Conservation (phyloP, 2,888 invertebrate species). For the Ellobium chinense region DNA sequence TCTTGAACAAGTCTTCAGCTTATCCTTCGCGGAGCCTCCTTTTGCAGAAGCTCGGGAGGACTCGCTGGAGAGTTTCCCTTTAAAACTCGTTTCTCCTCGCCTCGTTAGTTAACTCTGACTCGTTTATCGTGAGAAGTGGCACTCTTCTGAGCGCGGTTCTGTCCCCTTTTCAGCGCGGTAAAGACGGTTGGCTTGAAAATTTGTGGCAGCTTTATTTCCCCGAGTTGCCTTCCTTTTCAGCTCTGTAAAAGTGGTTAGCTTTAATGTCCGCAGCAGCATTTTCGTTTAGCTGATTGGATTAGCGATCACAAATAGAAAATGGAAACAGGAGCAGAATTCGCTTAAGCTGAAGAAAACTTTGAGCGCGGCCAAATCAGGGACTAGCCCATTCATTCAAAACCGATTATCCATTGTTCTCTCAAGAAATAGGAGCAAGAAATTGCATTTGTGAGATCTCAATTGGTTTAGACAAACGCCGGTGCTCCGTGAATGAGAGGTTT, state of each 20-base stretch:
- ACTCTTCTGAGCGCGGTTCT: neutral
- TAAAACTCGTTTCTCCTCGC: neutral
- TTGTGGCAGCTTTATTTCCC: neutral
- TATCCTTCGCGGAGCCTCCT: no score
- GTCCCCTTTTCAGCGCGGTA: neutral
- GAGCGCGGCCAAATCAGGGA: neutral
- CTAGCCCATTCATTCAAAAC: slow-evolving; percentile 4
- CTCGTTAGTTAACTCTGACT: neutral
- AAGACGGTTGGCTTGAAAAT: neutral
- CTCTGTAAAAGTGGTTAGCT: neutral
- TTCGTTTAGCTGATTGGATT: slow-evolving; percentile 36
- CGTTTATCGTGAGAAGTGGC: neutral
- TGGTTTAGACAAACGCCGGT: slow-evolving; percentile 18
- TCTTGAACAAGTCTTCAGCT: no score
- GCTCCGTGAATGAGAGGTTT: neutral
- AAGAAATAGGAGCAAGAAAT: neutral
- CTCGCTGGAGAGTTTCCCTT: neutral
- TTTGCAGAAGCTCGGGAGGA: no score
- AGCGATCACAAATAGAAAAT: slow-evolving; percentile 24
- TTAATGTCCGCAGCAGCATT: neutral
- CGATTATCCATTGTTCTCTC: neutral
- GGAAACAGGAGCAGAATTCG: slow-evolving; percentile 16
- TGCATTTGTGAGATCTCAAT: slow-evolving; percentile 16
- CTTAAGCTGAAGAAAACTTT: slow-evolving; percentile 5
- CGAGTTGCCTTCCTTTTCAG: neutral